Evolutionary conservation across 1,140 invertebrate genomes (phyloP).

Genomic region (Lepidurus packardi): DNA sequence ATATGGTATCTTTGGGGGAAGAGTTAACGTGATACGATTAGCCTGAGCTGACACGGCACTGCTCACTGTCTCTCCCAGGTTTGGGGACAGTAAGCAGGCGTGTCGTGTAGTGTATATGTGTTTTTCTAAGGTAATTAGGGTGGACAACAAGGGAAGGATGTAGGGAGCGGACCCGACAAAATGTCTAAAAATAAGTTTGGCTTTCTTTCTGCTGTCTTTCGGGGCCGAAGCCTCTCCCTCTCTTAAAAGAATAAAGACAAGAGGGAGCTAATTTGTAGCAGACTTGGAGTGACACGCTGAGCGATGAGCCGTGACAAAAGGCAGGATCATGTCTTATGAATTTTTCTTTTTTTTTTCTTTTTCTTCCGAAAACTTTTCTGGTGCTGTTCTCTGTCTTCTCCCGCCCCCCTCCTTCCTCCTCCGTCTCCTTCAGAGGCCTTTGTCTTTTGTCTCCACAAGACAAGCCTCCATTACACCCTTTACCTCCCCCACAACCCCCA

Average conservation of each 20-base stretch:
- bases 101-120: not conserved
- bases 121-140: not conserved
- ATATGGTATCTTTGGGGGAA: too few species aligned
- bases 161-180: not conserved
- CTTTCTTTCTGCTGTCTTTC: too few species aligned
- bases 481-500: not conserved
- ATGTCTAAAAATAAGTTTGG: not conserved
- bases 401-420: too few species aligned
- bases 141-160: not conserved
- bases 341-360: not conserved
- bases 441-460: not conserved
- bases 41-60: too few species aligned
- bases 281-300: not conserved
- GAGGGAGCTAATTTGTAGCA: slow-evolving; percentile 1
- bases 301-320: slow-evolving; percentile 7
- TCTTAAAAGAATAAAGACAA: not conserved
- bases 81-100: not conserved
- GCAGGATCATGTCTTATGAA: not conserved
- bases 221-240: too few species aligned
- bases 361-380: not conserved
- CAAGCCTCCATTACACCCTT: too few species aligned
- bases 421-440: too few species aligned
- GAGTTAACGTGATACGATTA: too few species aligned
- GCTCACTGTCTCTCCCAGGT: not conserved
- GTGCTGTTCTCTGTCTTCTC: not conserved